Evolutionary conservation across 2,113 vertebrate genomes (phyloP).

Genomic region (Semicossyphus pulcher): DNA sequence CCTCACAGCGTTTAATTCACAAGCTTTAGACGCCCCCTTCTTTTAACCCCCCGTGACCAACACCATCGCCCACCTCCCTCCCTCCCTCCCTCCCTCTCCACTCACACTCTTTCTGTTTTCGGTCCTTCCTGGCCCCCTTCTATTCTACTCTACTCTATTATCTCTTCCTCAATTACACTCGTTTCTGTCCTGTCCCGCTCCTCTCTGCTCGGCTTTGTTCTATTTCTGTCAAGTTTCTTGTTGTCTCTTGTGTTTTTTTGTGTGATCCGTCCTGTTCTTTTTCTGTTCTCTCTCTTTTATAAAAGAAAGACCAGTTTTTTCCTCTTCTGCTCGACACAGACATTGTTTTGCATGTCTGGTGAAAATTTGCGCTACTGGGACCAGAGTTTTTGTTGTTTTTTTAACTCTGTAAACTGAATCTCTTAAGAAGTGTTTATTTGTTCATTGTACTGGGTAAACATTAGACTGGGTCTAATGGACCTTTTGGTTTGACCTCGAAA

Average conservation of each 20-base stretch:
- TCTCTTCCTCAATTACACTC: constrained; percentile 41
- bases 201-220: constrained; percentile 3
- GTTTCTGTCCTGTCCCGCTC: background rate
- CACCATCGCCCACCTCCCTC: constrained; percentile 33
- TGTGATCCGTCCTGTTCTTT: background rate
- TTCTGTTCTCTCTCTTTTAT: background rate
- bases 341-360: background rate
- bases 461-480: no score
- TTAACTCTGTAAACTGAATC: no score
- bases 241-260: background rate
- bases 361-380: no score
- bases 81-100: constrained; percentile 9
- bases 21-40: constrained; percentile 70
- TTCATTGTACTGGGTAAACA: no score
- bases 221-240: constrained; percentile 7
- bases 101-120: constrained; percentile 43
- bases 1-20: constrained; percentile 82
- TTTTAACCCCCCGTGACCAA: constrained; percentile 66
- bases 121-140: constrained; percentile 29
- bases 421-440: no score
- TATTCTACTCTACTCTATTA: constrained; percentile 48
- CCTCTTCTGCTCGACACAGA: background rate
- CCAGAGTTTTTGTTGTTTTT: background rate
- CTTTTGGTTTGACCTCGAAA: background rate
- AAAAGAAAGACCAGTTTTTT: background rate